Evolutionary conservation across 1,140 invertebrate species (phyloP), one percentile per base, ranked within the genome.

Genomic region (Anastrepha obliqua): DNA sequence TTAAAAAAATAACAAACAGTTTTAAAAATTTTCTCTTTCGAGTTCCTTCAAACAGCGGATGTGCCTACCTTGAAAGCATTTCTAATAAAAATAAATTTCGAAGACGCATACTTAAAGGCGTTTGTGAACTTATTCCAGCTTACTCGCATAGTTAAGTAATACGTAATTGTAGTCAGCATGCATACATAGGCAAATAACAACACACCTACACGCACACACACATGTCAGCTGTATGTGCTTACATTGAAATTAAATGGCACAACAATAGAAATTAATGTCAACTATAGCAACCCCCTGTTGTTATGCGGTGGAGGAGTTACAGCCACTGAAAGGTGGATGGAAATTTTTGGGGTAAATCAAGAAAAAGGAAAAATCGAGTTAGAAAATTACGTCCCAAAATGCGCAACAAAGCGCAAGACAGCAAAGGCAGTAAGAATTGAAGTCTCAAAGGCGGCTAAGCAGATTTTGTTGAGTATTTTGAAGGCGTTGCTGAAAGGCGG

Each of bases 241-340:
- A 39, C 64, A 67, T 55, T 42, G 64, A 29, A 74, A 74, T 74
- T 47, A 74, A 74, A 74, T 74, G 15, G 67, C 6, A 13, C 42
- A 74, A 47, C 67, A 67, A 67, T 67, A 67, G 64, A 67, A 67
- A 67, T 67, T 67, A 74, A 74, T 74, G 67, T 74, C 67, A 74
- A 74, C 67, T 74, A 74, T 44, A 17, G 39, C 67, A 74, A 74
- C 39, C 67, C 67, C 15, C 67, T 15, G 64, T 9, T 42, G 64
- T n/a, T 67, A 29, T 29, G 29, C 29, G 51, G 51, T 55, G 3
- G 11, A 55, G 11, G 51, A 8, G 11, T 8, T 55, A 11, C 6
- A 55, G 51, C 7, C 20, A 29, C 9, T 17, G 44, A 17, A 47
- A 47, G 6, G 39, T n/a, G 20, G 20, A 20, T 20, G 1, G 39